Conservation (phyloP, 1,140 invertebrate species). For the Hyles vespertilio region DNA sequence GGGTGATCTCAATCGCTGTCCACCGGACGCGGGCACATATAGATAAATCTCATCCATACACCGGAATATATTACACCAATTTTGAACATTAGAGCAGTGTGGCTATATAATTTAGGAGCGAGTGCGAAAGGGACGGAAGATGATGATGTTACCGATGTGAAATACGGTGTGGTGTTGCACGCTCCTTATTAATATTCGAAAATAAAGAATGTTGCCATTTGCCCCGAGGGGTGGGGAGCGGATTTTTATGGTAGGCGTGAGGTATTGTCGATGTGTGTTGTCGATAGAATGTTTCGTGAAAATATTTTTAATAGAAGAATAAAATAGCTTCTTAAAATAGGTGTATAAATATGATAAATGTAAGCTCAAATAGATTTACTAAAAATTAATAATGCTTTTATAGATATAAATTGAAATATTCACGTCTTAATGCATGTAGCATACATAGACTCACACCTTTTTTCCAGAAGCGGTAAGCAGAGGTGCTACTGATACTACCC, state of each 20-base stretch:
- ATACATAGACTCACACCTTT: no score
- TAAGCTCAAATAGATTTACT: background rate
- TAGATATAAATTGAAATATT: no score
- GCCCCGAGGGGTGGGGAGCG: constrained; percentile 48
- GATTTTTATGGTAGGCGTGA: constrained; percentile 34
- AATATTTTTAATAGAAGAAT: background rate
- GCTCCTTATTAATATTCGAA: constrained; percentile 71
- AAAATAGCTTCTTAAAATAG: background rate
- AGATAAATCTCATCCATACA: constrained; percentile 29
- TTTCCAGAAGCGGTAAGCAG: no score
- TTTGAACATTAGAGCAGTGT: constrained; percentile 43
- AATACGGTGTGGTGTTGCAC: constrained; percentile 67
- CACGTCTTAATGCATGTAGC: no score
- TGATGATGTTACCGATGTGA: constrained; percentile 55
- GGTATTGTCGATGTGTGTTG: constrained; percentile 15
- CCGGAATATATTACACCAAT: constrained; percentile 38
- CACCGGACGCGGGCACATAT: background rate
- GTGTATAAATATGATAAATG: no score
- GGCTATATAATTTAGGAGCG: constrained; percentile 21
- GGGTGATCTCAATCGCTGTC: no score
- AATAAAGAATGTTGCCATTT: constrained; percentile 71
- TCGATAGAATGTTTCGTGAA: background rate
- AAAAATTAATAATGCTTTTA: background rate
- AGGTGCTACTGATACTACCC: no score
- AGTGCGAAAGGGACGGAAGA: constrained; percentile 30